Conservation (phyloP, 1,140 invertebrate species). For the Trinorchestia longiramus region DNA sequence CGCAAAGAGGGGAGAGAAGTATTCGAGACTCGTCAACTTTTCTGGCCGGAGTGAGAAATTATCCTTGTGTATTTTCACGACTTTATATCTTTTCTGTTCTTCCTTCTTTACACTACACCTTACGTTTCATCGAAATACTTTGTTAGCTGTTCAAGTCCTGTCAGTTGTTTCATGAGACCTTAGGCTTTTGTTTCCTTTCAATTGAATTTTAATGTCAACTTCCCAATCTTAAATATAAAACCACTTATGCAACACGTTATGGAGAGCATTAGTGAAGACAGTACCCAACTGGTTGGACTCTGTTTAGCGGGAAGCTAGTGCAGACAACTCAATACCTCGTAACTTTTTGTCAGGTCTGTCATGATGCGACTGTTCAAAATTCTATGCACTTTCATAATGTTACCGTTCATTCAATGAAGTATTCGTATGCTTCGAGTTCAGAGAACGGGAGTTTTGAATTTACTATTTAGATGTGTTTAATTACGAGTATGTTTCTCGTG, state of each 20-base stretch:
- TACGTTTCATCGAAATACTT: neutral
- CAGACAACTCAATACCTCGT: neutral
- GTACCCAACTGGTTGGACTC: neutral
- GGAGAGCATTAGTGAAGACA: neutral
- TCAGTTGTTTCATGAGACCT: neutral
- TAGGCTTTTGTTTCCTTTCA: neutral
- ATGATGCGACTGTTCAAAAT: too few species aligned
- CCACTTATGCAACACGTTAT: neutral
- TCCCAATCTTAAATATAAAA: neutral
- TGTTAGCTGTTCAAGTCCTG: neutral
- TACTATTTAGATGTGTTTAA: neutral
- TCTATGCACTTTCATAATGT: neutral
- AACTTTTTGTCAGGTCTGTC: too few species aligned
- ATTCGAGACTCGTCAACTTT: neutral
- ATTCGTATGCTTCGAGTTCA: too few species aligned
- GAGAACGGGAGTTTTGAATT: neutral
- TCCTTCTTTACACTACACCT: neutral
- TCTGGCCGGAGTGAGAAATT: neutral
- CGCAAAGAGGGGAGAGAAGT: neutral
- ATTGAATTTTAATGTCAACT: neutral
- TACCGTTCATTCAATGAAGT: neutral
- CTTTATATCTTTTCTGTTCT: neutral
- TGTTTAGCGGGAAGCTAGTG: neutral
- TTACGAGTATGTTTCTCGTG: neutral
- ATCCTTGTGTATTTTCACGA: neutral